These are phyloP conservation scores for Cephalopholis sonnerati DNA, from an alignment of 2,113 vertebrate species.

Conservation along the genomic window DNA sequence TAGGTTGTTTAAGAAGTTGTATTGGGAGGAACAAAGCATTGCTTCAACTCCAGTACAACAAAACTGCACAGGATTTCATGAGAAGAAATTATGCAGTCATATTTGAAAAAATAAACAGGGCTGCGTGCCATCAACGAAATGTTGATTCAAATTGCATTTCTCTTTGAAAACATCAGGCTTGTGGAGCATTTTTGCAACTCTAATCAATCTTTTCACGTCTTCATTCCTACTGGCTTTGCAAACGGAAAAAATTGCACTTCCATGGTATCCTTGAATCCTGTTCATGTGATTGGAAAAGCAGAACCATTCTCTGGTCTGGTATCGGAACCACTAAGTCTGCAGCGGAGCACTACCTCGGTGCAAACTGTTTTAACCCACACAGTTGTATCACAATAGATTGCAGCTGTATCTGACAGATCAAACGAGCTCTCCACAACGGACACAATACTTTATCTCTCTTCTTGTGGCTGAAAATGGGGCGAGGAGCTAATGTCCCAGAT, in stretches of 20 bases:
- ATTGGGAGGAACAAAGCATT: background rate
- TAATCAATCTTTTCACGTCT: conserved; percentile 57
- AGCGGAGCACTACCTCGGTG: conserved; percentile 49
- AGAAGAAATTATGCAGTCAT: conserved; percentile 38
- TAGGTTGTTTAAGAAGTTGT: conserved; percentile 34
- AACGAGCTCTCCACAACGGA: conserved; percentile 41
- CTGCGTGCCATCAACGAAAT: conserved; percentile 32
- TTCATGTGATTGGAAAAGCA: conserved; percentile 69
- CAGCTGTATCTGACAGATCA: conserved; percentile 63
- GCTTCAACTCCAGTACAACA: conserved; percentile 23
- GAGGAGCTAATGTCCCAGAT: conserved; percentile 42
- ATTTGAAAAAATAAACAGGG: conserved; percentile 49
- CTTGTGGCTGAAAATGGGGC: conserved; percentile 50
- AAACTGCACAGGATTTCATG: conserved; percentile 27
- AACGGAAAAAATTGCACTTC: conserved; percentile 58
- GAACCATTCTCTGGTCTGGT: conserved; percentile 49
- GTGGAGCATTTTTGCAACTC: conserved; percentile 42
- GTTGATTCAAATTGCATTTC: conserved; percentile 27
- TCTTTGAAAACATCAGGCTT: conserved; percentile 37
- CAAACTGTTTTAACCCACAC: conserved; percentile 45
- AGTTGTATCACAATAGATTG: conserved; percentile 53
- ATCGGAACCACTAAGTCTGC: conserved; percentile 47
- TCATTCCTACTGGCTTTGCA: conserved; percentile 50
- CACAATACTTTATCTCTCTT: conserved; percentile 55
- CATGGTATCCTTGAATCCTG: conserved; percentile 53